A percentile compares a stretch with the other conserved stretches of the same genome.
Evolutionary conservation across 2,888 invertebrate genomes (phyloP).

Genomic region (Drosophila paranaensis): DNA sequence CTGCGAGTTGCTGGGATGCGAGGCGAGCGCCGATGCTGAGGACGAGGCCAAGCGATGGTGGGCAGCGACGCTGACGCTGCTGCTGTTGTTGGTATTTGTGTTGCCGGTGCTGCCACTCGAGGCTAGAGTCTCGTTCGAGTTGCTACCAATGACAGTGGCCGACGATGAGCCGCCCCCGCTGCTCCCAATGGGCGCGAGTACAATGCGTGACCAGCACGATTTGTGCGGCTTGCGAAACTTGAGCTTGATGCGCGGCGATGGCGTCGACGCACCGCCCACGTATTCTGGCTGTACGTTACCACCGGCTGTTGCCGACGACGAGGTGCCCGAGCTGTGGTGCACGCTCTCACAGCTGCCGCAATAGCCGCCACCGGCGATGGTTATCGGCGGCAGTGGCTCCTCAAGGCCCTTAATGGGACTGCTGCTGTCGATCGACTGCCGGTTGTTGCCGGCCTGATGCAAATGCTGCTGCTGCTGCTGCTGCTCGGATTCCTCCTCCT

Average conservation of each 20-base stretch:
- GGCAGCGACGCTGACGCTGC: conserved; percentile 76
- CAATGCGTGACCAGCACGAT: conserved; percentile 84
- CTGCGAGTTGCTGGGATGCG: conserved; percentile 83
- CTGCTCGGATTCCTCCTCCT: conserved; percentile 89
- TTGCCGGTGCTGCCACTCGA: conserved; percentile 80
- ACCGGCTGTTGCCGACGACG: conserved; percentile 62
- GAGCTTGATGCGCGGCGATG: conserved; percentile 84
- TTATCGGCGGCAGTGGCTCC: conserved; percentile 49
- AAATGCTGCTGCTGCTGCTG: conserved; percentile 24
- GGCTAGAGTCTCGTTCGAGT: conserved; percentile 82
- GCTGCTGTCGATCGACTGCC: conserved; percentile 19
- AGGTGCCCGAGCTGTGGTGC: conserved; percentile 73
- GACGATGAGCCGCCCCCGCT: conserved; percentile 57
- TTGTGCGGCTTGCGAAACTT: conserved; percentile 84
- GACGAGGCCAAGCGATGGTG: conserved; percentile 77
- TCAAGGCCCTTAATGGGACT: conserved; percentile 33
- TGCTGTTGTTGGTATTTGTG: conserved; percentile 75
- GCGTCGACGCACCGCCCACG: conserved; percentile 76
- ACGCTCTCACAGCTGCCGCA: conserved; percentile 83
- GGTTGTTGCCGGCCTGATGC: conserved; percentile 47
- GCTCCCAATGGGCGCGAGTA: conserved; percentile 78
- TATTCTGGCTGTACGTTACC: conserved; percentile 34
- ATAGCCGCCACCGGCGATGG: conserved; percentile 59
- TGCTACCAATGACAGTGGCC: conserved; percentile 76
- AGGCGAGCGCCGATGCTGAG: conserved; percentile 78